phyloP scores from a whole-genome alignment of 2,113 vertebrate species.

The Anolis carolinensis region DNA sequence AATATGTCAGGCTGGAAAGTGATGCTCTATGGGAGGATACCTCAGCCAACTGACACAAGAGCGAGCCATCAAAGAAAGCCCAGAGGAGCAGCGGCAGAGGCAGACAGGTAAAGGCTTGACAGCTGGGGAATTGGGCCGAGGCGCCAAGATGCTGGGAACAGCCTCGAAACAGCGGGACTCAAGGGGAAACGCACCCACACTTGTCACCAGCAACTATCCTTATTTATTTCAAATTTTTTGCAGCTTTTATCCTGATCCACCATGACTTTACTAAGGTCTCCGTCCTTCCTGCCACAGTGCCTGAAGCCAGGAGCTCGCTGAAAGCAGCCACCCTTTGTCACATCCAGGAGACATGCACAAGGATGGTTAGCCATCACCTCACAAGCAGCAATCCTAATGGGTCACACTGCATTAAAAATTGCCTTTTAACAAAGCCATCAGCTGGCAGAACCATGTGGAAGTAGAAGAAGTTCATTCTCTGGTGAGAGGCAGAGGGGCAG shows the following conservation, averaged over 20 bases:
- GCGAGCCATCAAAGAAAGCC: conserved; percentile 47
- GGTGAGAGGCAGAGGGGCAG: not conserved
- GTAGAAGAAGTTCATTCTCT: not conserved
- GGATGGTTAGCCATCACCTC: conserved; percentile 19
- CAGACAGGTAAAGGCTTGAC: conserved; percentile 57
- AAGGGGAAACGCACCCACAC: conserved; percentile 9
- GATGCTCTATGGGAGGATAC: conserved; percentile 51
- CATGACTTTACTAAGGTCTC: not conserved
- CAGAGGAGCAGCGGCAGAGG: conserved; percentile 44
- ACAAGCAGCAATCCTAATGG: not conserved
- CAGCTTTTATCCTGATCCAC: conserved; percentile 10
- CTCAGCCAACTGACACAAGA: conserved; percentile 34
- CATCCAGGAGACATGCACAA: not conserved
- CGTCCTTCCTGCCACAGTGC: not conserved
- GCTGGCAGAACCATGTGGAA: not conserved
- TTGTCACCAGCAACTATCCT: conserved; percentile 24
- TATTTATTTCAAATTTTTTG: not conserved
- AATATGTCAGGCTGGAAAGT: conserved; percentile 60
- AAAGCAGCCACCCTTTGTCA: not conserved
- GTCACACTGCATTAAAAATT: not conserved
- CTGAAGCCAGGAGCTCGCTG: not conserved
- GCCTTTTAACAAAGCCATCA: not conserved
- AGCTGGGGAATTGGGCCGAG: conserved; percentile 57
- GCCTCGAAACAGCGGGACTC: conserved; percentile 34
- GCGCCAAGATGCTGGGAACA: conserved; percentile 45